These are phyloP conservation scores for Agonopterix subpropinquella DNA, from an alignment of 2,888 invertebrate species.

Conservation along the genomic window DNA sequence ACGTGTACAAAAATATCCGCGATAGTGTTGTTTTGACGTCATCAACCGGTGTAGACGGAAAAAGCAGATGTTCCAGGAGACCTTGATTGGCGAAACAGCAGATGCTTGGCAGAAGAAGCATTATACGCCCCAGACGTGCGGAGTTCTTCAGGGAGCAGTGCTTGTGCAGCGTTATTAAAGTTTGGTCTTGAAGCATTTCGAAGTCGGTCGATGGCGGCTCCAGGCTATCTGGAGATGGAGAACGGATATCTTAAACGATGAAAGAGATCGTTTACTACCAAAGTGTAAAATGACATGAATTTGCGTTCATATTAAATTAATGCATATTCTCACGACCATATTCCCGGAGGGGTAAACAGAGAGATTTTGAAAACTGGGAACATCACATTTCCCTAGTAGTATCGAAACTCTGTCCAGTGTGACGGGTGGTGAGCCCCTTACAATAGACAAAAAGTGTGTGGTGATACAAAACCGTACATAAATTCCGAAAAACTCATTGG, in stretches of 20 bases:
- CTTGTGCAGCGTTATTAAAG: conserved; percentile 84
- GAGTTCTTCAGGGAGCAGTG: conserved; percentile 73
- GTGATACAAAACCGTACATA: too few relatives aligned
- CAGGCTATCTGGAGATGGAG: conserved; percentile 29
- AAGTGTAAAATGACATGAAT: background rate
- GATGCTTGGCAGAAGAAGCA: conserved; percentile 82
- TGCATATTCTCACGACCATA: background rate
- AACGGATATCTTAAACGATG: conserved; percentile 9
- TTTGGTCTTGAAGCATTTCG: conserved; percentile 86
- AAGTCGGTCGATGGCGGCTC: conserved; percentile 54
- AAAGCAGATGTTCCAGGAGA: conserved; percentile 80
- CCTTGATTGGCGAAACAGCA: conserved; percentile 49
- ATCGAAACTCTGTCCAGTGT: too few relatives aligned
- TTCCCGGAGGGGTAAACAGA: too few relatives aligned
- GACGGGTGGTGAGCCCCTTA: too few relatives aligned
- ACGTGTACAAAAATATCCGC: conserved; percentile 49
- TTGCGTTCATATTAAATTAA: background rate
- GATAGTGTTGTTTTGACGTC: conserved; percentile 44
- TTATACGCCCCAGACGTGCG: conserved; percentile 82
- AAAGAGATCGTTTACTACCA: background rate
- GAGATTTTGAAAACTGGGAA: too few relatives aligned
- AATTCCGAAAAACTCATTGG: too few relatives aligned
- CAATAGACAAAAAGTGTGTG: too few relatives aligned
- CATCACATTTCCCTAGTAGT: too few relatives aligned
- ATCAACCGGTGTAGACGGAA: conserved; percentile 78